Evolutionary conservation across 2,797 vertebrate species (phyloP), one percentile per base, ranked within the genome.

Genomic region (Tokudaia tokunoshimensis): DNA sequence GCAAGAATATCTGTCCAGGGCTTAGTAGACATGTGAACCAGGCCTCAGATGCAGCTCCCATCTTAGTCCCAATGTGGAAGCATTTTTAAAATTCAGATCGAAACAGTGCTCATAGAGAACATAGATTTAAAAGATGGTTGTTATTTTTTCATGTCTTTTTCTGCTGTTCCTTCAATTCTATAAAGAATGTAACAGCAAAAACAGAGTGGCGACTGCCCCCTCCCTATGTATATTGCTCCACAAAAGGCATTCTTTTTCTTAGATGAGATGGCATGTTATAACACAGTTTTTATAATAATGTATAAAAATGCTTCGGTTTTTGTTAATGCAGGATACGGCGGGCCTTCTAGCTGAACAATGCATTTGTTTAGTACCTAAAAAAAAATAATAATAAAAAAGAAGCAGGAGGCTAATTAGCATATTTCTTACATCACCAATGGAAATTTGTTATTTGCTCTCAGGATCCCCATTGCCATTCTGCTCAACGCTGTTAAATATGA

Each of bases 231-330:
- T 90, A 20, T 91, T 98, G 37, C 95, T 93, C 93, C 96, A 95
- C 98, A 98, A 99, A 98, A 98, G 98, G 97, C 97, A 98, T 98
- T 98, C 98, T 99, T 99, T 98, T 99, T 98, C 91, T 0, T 97
- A 98, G 97, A 98, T 1, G 34, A 97, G 86, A 98, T 96, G 98
- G 98, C 97, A 14, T 87, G 97, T 98, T 98, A 97, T 82, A 96
- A 98, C 98, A 98, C 98, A 97, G 98, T 97, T 98, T 98, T 92
- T 93, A 98, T 96, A 96, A 83, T 95, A 99, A 89, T 96, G 99
- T 98, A 98, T 98, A 98, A 98, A 99, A 99, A 98, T 98, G 96
- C 97, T 98, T 97, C 97, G 98, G 95, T 98, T 98, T 98, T 98
- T 90, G 52, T 55, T 52, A 89, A 70, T 96, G 96, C 65, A 88